A percentile compares a stretch with the other conserved stretches of the same genome.
Evolutionary conservation across 2,113 vertebrate genomes (phyloP).

Genomic region (Athene cunicularia): DNA sequence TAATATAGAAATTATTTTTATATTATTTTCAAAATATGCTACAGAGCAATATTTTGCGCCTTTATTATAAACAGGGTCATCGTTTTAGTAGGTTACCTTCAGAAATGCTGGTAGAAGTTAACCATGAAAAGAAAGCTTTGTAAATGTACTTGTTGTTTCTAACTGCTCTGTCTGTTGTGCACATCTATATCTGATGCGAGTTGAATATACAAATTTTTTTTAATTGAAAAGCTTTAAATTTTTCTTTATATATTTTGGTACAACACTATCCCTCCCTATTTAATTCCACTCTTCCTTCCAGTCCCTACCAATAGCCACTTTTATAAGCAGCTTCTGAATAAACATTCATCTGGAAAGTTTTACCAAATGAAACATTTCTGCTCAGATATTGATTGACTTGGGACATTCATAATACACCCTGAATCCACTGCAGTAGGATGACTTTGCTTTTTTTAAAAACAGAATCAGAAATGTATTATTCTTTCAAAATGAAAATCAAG

Average conservation of each 20-base stretch:
- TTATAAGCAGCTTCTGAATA: slow-evolving; percentile 41
- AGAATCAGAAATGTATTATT: neutral
- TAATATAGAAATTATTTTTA: slow-evolving; percentile 87
- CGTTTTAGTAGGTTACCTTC: slow-evolving; percentile 64
- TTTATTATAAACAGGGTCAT: slow-evolving; percentile 77
- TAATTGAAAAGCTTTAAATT: slow-evolving; percentile 54
- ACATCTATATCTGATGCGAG: slow-evolving; percentile 44
- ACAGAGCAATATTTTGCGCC: slow-evolving; percentile 80
- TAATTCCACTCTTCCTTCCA: neutral
- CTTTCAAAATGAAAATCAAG: neutral
- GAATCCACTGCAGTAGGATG: neutral
- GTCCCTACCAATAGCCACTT: neutral
- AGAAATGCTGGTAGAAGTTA: slow-evolving; percentile 63
- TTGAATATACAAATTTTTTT: slow-evolving; percentile 35
- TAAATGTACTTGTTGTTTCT: slow-evolving; percentile 51
- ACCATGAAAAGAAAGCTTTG: slow-evolving; percentile 52
- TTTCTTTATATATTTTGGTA: slow-evolving; percentile 57
- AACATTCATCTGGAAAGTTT: neutral
- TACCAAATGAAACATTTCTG: slow-evolving; percentile 11
- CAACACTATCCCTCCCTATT: neutral
- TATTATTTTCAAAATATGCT: slow-evolving; percentile 81
- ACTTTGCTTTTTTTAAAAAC: neutral
- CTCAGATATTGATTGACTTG: neutral
- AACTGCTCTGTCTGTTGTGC: slow-evolving; percentile 62
- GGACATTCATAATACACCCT: neutral